A percentile compares a stretch with the other conserved stretches of the same genome.
These are phyloP conservation scores for Eubasilissa splendida DNA, from an alignment of 2,888 invertebrate genomes.

Conservation along the genomic window DNA sequence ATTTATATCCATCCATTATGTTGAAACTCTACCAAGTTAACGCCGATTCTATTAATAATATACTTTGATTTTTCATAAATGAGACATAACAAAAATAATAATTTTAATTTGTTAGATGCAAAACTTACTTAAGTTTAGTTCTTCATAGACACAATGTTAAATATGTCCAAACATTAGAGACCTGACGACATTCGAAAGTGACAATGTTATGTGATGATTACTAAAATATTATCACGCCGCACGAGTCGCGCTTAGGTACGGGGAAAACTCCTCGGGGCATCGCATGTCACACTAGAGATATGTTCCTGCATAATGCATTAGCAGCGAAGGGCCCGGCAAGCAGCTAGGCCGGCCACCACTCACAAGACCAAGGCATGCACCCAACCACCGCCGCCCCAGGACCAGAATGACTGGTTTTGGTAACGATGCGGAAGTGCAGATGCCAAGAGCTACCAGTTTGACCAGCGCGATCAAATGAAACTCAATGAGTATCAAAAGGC, in stretches of 20 bases:
- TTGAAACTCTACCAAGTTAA: too few species aligned
- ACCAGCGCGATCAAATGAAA: neutral
- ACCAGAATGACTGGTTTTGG: slow-evolving; percentile 37
- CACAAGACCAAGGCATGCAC: slow-evolving; percentile 4
- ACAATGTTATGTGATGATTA: too few species aligned
- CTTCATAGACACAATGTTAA: too few species aligned
- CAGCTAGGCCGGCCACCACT: neutral
- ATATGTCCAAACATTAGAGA: too few species aligned
- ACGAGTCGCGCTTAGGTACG: slow-evolving; percentile 3
- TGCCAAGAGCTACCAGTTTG: slow-evolving; percentile 21
- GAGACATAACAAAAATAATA: too few species aligned
- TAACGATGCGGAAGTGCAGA: slow-evolving; percentile 38
- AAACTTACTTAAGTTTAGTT: too few species aligned
- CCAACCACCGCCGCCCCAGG: neutral
- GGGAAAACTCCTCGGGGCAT: slow-evolving; percentile 39
- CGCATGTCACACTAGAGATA: slow-evolving; percentile 33
- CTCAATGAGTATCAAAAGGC: neutral
- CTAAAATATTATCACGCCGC: neutral
- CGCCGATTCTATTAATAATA: too few species aligned
- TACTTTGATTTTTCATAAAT: too few species aligned
- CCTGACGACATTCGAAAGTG: too few species aligned
- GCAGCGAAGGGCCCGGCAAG: neutral
- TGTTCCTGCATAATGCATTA: slow-evolving; percentile 35
- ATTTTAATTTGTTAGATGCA: too few species aligned
- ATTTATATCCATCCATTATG: too few species aligned